phyloP scores from a whole-genome alignment of 2,797 vertebrate species.

The Momotus momota region DNA sequence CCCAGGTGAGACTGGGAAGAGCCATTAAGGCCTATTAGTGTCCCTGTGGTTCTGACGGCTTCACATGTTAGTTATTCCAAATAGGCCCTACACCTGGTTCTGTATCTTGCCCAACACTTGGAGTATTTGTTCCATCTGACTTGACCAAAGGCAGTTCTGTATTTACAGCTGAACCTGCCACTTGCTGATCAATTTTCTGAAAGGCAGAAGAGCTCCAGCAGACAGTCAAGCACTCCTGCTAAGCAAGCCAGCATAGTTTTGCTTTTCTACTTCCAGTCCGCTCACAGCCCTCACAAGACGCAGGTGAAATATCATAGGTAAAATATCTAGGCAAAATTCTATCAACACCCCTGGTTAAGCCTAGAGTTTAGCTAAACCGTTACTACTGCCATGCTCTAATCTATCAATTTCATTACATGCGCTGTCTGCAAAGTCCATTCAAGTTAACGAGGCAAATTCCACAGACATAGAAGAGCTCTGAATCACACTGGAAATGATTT shows the following conservation, averaged over 20 bases:
- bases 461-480: neutral
- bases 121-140: neutral
- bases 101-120: neutral
- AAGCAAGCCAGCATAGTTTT: neutral
- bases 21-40: neutral
- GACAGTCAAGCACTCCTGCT: neutral
- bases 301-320: neutral
- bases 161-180: neutral
- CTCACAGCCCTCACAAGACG: neutral
- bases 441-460: conserved; percentile 41
- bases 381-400: neutral
- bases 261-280: neutral
- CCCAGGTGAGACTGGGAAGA: neutral
- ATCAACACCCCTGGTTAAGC: neutral
- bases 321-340: neutral
- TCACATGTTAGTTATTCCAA: neutral
- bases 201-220: neutral
- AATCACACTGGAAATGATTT: neutral
- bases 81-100: neutral
- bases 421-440: neutral
- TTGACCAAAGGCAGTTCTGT: neutral
- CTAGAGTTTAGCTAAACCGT: neutral
- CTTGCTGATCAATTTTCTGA: neutral
- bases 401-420: neutral
- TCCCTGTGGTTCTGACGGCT: neutral